Evolutionary conservation across 2,888 invertebrate genomes (phyloP).

Genomic region (Phasia obesa): DNA sequence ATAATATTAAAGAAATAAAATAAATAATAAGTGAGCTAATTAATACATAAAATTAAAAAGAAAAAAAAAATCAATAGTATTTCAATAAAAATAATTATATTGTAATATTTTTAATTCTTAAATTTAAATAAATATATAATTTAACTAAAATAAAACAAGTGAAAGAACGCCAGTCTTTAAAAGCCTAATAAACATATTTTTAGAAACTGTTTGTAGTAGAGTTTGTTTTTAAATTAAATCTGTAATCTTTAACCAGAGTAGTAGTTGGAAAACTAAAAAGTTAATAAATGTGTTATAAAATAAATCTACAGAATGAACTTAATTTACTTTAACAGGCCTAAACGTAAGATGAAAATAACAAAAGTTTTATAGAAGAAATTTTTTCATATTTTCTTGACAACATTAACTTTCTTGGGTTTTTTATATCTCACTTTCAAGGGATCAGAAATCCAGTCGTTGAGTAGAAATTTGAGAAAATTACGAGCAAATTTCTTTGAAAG

Average conservation of each 20-base stretch:
- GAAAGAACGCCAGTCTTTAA: slow-evolving; percentile 55
- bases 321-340: neutral
- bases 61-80: slow-evolving; percentile 50
- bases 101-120: slow-evolving; percentile 55
- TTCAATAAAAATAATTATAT: slow-evolving; percentile 48
- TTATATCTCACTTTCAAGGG: no score
- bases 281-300: slow-evolving; percentile 33
- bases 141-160: slow-evolving; percentile 31
- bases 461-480: no score
- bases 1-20: no score
- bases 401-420: no score
- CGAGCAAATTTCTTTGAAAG: no score
- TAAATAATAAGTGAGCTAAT: slow-evolving; percentile 25
- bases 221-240: slow-evolving; percentile 26
- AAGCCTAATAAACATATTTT: slow-evolving; percentile 55
- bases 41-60: neutral
- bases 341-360: neutral
- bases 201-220: slow-evolving; percentile 68
- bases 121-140: slow-evolving; percentile 17
- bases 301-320: slow-evolving; percentile 10
- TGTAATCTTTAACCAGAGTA: slow-evolving; percentile 13
- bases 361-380: no score
- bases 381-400: no score
- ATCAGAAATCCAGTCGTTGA: no score
- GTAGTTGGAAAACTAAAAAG: slow-evolving; percentile 13